These are phyloP conservation scores for Parambassis ranga DNA, from an alignment of 2,797 vertebrate species.

Conservation along the genomic window DNA sequence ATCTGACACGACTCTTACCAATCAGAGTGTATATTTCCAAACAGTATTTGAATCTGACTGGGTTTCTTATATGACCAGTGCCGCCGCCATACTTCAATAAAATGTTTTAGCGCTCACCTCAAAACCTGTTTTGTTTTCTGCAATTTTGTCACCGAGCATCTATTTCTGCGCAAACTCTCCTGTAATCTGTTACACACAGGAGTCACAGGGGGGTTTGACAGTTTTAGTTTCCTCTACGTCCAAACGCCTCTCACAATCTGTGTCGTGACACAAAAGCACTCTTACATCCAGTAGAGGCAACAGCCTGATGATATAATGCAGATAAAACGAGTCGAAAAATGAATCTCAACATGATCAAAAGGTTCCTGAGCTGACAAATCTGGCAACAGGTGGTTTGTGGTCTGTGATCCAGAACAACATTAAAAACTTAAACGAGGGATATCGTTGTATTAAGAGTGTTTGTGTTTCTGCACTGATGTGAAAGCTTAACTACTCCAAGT, in stretches of 20 bases:
- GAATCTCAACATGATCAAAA: background rate
- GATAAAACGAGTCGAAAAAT: background rate
- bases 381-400: conserved; percentile 1
- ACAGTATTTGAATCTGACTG: background rate
- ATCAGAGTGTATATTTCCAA: background rate
- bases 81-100: background rate
- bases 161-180: conserved; percentile 12
- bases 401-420: conserved; percentile 1
- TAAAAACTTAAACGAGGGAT: conserved; percentile 1
- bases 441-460: conserved; percentile 11
- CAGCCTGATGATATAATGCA: background rate
- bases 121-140: background rate
- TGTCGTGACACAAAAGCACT: background rate
- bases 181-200: conserved; percentile 29
- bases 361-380: background rate
- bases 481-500: conserved; percentile 11
- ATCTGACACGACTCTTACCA: too few relatives aligned
- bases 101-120: conserved; percentile 17
- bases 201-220: conserved; percentile 17
- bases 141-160: background rate
- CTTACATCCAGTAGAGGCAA: background rate
- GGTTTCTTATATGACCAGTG: background rate
- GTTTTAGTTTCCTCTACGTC: conserved; percentile 35
- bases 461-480: conserved; percentile 19
- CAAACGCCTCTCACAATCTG: background rate